Base-by-base conservation (phyloP, 2,797 vertebrate genomes). In the Podarcis lilfordi region DNA sequence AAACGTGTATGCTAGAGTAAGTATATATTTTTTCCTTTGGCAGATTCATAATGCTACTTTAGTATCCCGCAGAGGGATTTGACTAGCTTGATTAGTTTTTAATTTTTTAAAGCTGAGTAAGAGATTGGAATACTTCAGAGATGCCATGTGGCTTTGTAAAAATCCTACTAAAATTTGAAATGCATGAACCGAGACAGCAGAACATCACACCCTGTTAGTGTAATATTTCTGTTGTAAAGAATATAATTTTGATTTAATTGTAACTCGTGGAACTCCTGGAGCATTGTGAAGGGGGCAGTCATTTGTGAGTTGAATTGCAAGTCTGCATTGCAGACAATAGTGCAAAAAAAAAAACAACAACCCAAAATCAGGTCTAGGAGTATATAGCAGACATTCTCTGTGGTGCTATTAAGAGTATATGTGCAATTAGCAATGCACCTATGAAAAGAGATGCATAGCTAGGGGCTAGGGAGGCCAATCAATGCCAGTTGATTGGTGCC, bases 401-500 rank as follows among this genome's bases (percentile, higher is more conserved):
- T 86, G 17, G 50, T 55, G 21, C 35, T 35, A 4, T 84, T 15
- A 23, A 81, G 82, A 76, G 9, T 66, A 87, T 79, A 64, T 68
- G 87, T 93, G 79, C 6, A 86, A 78, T 84, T 92, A 91, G 89
- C 32, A 82, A 55, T 55, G 50, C 50, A 55, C 50, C 50, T 82
- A 91, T 80, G 89, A 89, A 84, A 25, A 88, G 88, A 86, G 72
- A 68, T 84, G 91, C 91, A 50, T 76, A 86, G 17, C 72, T 66
- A 78, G 87, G 11, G 68, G 1, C 5, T 11, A 69, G 6, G 27
- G 71, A 68, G 95, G 90, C 89, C 92, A 92, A 86, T 78, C 82
- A 89, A 88, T 92, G 90, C 86, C 80, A 80, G 64, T 87, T 87
- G 94, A 92, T 91, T 0, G 74, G 77, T 86, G 80, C 84, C 85